Evolutionary conservation across 2,888 invertebrate species (phyloP).

Genomic region (Eumacrocentrus americanus): DNA sequence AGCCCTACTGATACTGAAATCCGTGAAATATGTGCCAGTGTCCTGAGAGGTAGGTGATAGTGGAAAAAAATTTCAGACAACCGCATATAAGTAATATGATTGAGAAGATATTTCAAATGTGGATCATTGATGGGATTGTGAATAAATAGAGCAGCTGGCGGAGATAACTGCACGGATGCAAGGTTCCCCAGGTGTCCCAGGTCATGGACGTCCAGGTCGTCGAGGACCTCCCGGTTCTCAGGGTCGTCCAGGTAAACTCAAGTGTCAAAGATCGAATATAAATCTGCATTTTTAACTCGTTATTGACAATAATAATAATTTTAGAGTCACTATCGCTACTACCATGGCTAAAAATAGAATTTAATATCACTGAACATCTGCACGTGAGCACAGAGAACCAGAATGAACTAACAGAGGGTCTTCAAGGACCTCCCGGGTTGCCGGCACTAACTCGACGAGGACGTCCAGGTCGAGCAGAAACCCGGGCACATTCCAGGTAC

Average conservation of each 20-base stretch:
- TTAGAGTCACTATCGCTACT: neutral
- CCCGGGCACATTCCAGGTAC: no score
- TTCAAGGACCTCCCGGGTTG: no score
- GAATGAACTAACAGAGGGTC: no score
- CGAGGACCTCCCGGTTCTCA: constrained; percentile 72
- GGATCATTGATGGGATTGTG: neutral
- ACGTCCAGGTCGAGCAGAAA: no score
- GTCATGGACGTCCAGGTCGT: constrained; percentile 70
- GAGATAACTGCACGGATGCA: constrained; percentile 71
- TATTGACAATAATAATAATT: constrained; percentile 1
- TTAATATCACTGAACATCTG: constrained; percentile 1
- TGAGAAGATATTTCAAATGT: neutral
- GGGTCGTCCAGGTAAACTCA: constrained; percentile 66
- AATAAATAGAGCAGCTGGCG: constrained; percentile 39
- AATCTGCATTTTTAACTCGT: neutral
- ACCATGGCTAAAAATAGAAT: neutral
- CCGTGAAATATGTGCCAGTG: constrained; percentile 78
- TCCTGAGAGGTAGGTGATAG: constrained; percentile 73
- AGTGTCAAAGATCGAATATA: constrained; percentile 60
- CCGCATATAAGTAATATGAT: constrained; percentile 63
- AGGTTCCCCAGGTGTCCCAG: constrained; percentile 67
- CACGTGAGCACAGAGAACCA: no score
- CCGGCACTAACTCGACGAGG: no score
- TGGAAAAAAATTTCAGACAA: neutral
- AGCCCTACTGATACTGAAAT: constrained; percentile 76